phyloP scores from a whole-genome alignment of 2,113 vertebrate genomes.

The Procavia capensis region DNA sequence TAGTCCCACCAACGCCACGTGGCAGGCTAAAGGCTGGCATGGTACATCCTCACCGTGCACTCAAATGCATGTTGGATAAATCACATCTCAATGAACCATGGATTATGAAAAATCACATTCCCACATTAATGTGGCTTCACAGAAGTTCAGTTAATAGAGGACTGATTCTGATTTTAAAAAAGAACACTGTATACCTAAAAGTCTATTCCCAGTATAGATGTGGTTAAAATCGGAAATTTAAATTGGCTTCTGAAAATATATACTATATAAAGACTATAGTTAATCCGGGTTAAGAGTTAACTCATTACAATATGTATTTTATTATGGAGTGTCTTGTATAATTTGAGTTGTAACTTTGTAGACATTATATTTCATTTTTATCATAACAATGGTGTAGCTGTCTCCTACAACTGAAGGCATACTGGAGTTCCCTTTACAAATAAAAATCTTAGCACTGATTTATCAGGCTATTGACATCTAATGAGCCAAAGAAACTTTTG shows the following conservation, averaged over 20 bases:
- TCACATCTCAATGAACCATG: neutral
- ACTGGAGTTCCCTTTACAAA: neutral
- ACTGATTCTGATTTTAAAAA: neutral
- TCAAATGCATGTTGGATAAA: neutral
- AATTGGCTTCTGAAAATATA: neutral
- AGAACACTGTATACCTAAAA: neutral
- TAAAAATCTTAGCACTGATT: neutral
- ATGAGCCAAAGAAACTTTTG: neutral
- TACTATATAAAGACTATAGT: neutral
- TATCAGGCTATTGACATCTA: neutral
- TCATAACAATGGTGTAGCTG: neutral
- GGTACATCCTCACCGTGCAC: neutral
- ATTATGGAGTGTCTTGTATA: neutral
- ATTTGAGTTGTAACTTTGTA: neutral
- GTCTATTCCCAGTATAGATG: neutral
- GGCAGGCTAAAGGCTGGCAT: neutral
- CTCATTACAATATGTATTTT: neutral
- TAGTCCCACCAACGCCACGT: neutral
- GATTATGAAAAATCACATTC: neutral
- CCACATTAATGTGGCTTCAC: neutral
- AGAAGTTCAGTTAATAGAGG: neutral
- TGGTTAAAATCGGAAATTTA: conserved; percentile 17
- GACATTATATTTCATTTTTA: neutral
- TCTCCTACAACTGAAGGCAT: neutral
- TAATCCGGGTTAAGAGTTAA: neutral